phyloP scores from a whole-genome alignment of 2,888 invertebrate genomes.

The Neoaliturus tenellus region DNA sequence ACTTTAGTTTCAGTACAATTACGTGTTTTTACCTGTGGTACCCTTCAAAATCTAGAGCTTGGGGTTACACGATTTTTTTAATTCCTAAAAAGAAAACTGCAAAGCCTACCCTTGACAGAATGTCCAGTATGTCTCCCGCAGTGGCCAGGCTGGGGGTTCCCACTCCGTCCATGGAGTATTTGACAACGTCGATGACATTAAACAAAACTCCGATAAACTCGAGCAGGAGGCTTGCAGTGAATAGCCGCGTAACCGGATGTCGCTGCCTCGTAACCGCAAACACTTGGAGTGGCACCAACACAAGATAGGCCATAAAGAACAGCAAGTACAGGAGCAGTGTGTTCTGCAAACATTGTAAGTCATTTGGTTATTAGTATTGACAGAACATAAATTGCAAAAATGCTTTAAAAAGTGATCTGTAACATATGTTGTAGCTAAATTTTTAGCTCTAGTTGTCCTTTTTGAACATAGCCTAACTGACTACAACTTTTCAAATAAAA shows the following conservation, averaged over 20 bases:
- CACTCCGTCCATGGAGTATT: conserved; percentile 93
- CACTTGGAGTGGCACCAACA: conserved; percentile 91
- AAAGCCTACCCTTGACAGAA: conserved; percentile 87
- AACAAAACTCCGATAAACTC: conserved; percentile 92
- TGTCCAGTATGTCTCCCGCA: conserved; percentile 94
- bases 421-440: too few relatives aligned
- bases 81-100: too few relatives aligned
- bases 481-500: too few relatives aligned
- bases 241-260: conserved; percentile 93
- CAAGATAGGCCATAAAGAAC: conserved; percentile 90
- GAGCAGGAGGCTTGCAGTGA: conserved; percentile 90
- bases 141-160: conserved; percentile 89
- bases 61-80: too few relatives aligned
- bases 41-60: too few relatives aligned
- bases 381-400: too few relatives aligned
- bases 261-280: conserved; percentile 93
- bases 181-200: conserved; percentile 91
- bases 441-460: too few relatives aligned
- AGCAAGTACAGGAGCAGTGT: conserved; percentile 93
- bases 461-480: too few relatives aligned
- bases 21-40: too few relatives aligned
- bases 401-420: too few relatives aligned
- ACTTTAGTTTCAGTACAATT: too few relatives aligned
- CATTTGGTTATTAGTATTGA: too few relatives aligned
- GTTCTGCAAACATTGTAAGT: conserved; percentile 76